Percentiles rank a stretch among this genome's conserved stretches.
Evolutionary conservation across 2,113 vertebrate species (phyloP).

Genomic region (Dendropsophus ebraccatus): DNA sequence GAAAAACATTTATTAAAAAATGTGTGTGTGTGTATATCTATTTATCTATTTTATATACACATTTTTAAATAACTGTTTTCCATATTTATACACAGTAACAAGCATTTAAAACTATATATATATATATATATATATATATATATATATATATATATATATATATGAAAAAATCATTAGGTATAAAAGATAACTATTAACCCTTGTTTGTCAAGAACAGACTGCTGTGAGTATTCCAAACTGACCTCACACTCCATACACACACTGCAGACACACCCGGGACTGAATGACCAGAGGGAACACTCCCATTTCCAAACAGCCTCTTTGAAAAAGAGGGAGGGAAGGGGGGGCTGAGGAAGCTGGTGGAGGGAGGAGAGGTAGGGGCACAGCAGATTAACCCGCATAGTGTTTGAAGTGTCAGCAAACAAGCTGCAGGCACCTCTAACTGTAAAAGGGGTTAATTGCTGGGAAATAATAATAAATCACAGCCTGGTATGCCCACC

Average conservation of each 20-base stretch:
- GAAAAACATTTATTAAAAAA: too few relatives aligned
- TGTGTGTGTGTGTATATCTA: too few relatives aligned
- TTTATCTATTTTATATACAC: too few relatives aligned
- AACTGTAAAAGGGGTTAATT: constrained; percentile 52
- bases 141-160: too few relatives aligned
- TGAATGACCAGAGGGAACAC: constrained; percentile 36
- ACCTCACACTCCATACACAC: neutral
- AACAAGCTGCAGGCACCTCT: constrained; percentile 52
- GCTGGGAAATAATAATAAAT: constrained; percentile 50
- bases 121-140: too few relatives aligned
- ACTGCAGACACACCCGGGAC: neutral
- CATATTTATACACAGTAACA: too few relatives aligned
- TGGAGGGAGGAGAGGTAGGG: constrained; percentile 32
- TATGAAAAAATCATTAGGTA: neutral
- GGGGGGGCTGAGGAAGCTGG: neutral
- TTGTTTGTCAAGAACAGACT: neutral
- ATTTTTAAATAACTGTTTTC: too few relatives aligned
- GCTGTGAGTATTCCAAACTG: neutral
- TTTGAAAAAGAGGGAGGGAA: neutral
- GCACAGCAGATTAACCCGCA: constrained; percentile 50
- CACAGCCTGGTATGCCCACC: constrained; percentile 32
- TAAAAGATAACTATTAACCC: constrained; percentile 1
- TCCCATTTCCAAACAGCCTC: constrained; percentile 22
- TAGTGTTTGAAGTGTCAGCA: constrained; percentile 49
- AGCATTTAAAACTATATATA: too few relatives aligned